Evolutionary conservation across 1,140 invertebrate species (phyloP).

Genomic region (Leptinotarsa texana): DNA sequence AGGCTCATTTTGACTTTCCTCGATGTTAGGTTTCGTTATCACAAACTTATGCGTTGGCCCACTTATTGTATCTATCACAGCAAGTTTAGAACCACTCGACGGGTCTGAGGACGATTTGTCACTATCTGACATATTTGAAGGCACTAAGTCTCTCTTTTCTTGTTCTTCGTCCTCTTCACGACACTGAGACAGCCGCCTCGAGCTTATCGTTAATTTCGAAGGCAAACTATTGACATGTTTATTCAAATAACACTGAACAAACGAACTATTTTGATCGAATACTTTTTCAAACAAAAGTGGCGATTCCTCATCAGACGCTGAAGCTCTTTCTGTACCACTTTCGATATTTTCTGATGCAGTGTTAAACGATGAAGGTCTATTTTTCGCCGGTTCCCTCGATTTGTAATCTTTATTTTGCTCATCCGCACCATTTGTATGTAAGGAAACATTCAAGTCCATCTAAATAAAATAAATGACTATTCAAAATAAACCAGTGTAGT

Average conservation of each 20-base stretch:
- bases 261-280: slow-evolving; percentile 46
- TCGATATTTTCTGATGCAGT: background rate
- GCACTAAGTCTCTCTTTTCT: slow-evolving; percentile 59
- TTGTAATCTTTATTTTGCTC: slow-evolving; percentile 2
- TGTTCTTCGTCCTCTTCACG: slow-evolving; percentile 80
- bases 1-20: slow-evolving; percentile 20
- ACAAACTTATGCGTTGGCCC: slow-evolving; percentile 55
- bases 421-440: background rate
- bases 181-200: slow-evolving; percentile 76
- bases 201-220: slow-evolving; percentile 45
- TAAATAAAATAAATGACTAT: background rate
- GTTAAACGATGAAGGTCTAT: background rate
- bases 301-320: background rate
- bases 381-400: background rate
- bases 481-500: no score
- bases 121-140: slow-evolving; percentile 50
- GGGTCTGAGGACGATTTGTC: slow-evolving; percentile 52
- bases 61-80: slow-evolving; percentile 52
- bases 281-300: background rate
- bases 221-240: slow-evolving; percentile 66
- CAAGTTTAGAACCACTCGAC: slow-evolving; percentile 50
- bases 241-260: slow-evolving; percentile 74
- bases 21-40: slow-evolving; percentile 51
- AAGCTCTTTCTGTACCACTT: background rate
- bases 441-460: background rate